Base-by-base conservation (phyloP, 2,888 invertebrate species). In the Apeira syringaria region DNA sequence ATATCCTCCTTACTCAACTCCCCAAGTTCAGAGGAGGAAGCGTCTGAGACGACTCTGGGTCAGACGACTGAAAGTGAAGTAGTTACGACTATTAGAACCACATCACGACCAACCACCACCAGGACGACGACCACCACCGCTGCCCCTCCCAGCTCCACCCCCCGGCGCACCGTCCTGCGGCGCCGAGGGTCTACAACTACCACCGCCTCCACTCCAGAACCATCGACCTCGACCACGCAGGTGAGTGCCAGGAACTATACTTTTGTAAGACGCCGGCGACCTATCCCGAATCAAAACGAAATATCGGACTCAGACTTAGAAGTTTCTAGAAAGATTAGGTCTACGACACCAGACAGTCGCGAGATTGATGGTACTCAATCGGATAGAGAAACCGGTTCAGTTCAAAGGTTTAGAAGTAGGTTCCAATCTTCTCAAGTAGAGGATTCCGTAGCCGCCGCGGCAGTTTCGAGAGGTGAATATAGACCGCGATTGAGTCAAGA, bases 211-310 rank as follows among this genome's bases (percentile, higher is more conserved):
- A 61, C 77, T n/a, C 61, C 77, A 3, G 54, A 72, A 32, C 56
- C 73, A 1, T 59, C 77, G 5, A 59, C 73, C 5, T 61, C 80
- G 5, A 65, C 77, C 6, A 80, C 82, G 5, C 86, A 88, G 92
- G 92, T 92, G 84, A 92, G 92, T 89, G 77, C 79, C 69, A 90
- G 85, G 87, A 89, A 81, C 74, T 89, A 86, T 76, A 67, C 82
- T 73, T 83, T 81, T 51, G 70, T 87, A 51, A 82, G 77, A 49
- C 85, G 90, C 47, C 80, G 86, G 43, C 76, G 82, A 51, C 85
- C 85, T 37, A 47, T 81, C 35, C 61, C 71, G 25, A 74, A 77
- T 56, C 76, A 75, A 17, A 89, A 90, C 49, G 85, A 88, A 70
- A 83, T 88, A 68, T 64, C 59, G 29, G 50, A 68, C 58, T 69